Evolutionary conservation across 1,140 invertebrate species (phyloP).

Genomic region (Galendromus occidentalis): DNA sequence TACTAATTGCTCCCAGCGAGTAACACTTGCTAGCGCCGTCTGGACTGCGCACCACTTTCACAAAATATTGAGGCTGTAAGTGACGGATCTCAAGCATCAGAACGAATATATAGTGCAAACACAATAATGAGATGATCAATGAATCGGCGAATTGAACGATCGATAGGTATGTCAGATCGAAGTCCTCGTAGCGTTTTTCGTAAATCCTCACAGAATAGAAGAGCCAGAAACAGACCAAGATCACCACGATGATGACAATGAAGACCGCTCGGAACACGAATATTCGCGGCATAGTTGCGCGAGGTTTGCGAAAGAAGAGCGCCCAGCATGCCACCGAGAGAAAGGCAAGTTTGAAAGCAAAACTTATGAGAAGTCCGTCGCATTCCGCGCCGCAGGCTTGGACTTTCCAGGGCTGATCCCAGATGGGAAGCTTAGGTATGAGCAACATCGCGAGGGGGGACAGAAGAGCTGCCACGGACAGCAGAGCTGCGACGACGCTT

Average conservation of each 20-base stretch:
- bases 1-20: constrained; percentile 69
- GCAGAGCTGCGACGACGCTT: constrained; percentile 46
- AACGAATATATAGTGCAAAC: constrained; percentile 83
- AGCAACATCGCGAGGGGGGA: constrained; percentile 85
- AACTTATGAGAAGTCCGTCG: constrained; percentile 66
- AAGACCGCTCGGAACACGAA: constrained; percentile 74
- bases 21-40: constrained; percentile 56
- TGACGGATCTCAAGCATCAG: constrained; percentile 78
- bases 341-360: constrained; percentile 75
- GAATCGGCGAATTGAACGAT: constrained; percentile 74
- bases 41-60: constrained; percentile 76
- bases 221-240: constrained; percentile 88
- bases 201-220: constrained; percentile 80
- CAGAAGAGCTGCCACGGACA: constrained; percentile 61
- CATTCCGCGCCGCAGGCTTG: constrained; percentile 56
- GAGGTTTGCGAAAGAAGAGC: constrained; percentile 39
- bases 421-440: constrained; percentile 48
- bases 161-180: constrained; percentile 19
- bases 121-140: constrained; percentile 72
- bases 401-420: constrained; percentile 20
- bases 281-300: constrained; percentile 75
- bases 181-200: constrained; percentile 25
- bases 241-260: constrained; percentile 65
- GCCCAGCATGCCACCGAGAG: constrained; percentile 84
- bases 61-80: constrained; percentile 63